These are phyloP conservation scores for Oryzias javanicus DNA, from an alignment of 2,113 vertebrate species.

Conservation along the genomic window DNA sequence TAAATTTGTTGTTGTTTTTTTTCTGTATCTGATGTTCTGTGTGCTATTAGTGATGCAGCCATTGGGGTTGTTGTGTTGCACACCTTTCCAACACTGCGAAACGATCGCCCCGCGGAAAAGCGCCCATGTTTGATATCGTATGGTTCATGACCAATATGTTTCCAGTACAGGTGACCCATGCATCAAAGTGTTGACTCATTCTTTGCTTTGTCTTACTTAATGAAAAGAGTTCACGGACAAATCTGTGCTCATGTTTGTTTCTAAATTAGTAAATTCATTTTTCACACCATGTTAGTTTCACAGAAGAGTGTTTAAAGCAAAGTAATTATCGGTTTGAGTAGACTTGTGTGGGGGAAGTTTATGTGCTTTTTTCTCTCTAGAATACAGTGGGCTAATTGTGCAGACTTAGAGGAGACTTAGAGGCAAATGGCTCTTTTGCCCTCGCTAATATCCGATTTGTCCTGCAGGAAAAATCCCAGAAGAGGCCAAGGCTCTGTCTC, in stretches of 20 bases:
- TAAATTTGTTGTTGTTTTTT: conserved; percentile 99
- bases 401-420: conserved; percentile 70
- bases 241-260: conserved; percentile 37
- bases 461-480: conserved; percentile 97
- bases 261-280: conserved; percentile 45
- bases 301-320: conserved; percentile 32
- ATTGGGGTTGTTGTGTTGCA: conserved; percentile 99
- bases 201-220: conserved; percentile 86
- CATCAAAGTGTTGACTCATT: conserved; percentile 99
- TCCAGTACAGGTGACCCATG: conserved; percentile 99
- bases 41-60: conserved; percentile 99
- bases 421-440: conserved; percentile 49
- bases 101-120: conserved; percentile 95
- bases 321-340: conserved; percentile 56
- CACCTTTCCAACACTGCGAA: conserved; percentile 99
- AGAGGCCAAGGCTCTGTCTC: conserved; percentile 95
- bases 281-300: conserved; percentile 26
- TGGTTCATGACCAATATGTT: conserved; percentile 99
- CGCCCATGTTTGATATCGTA: conserved; percentile 99
- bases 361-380: conserved; percentile 73
- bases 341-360: conserved; percentile 61
- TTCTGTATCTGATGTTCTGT: conserved; percentile 99
- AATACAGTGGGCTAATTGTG: conserved; percentile 72
- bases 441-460: conserved; percentile 79
- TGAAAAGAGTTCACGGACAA: conserved; percentile 61